Evolutionary conservation across 2,888 invertebrate genomes (phyloP), one percentile per base, ranked within the genome.

Genomic region (Eilema griseolum): DNA sequence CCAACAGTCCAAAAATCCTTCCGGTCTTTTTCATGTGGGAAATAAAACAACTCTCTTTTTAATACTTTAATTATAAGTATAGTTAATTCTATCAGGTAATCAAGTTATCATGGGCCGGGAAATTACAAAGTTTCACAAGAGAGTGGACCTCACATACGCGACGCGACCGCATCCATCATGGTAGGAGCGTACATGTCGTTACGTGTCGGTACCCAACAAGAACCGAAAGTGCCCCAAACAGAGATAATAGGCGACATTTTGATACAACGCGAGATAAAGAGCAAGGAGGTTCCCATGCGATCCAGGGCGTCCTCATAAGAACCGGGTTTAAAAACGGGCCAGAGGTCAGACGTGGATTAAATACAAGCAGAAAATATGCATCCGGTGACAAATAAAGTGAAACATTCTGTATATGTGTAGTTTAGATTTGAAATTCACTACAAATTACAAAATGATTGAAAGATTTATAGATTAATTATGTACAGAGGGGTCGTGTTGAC

Each of bases 171-270:
- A 95, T 95, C 95, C 92, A 95, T 95, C 95, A 95, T 94, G 90
- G 93, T 93, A 91, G 84, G 85, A 84, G 82, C 88, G 89, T 88
- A 88, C 89, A 88, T 83, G 90, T 91, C 88, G 90, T 88, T 88
- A 89, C 89, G 87, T 86, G 89, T 90, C 90, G 89, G 89, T 89
- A 85, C 87, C 85, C 88, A 87, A 94, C 94, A 93, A 92, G 93
- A 90, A 87, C 90, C 91, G 89, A 93, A 93, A 93, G 91, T 92
- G 92, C 88, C 90, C 90, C 88, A 89, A 90, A 88, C 88, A 84
- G 86, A 95, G 95, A 95, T 95, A 95, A 94, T 94, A 88, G 94
- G 91, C 92, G 93, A 95, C 95, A 95, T 89, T 90, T 87, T 88
- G 95, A 95, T 95, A 95, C 95, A 94, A 92, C 90, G 85, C 84